These are phyloP conservation scores for Tarsius wallacei DNA, from an alignment of 2,797 vertebrate genomes.

Conservation along the genomic window DNA sequence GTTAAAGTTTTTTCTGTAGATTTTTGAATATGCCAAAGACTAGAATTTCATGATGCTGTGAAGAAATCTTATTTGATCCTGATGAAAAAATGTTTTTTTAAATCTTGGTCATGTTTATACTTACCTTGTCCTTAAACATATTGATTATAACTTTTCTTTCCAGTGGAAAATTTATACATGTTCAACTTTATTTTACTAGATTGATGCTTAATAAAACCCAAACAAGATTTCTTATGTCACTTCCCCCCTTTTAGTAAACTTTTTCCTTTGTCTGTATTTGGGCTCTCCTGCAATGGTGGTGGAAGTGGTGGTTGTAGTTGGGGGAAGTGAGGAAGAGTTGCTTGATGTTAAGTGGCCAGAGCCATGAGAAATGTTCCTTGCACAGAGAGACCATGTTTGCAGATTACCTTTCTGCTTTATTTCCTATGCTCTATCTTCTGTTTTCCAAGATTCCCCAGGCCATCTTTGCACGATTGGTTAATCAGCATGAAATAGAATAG, in stretches of 20 bases:
- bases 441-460: not conserved
- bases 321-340: fast-evolving
- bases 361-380: not conserved
- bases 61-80: not conserved
- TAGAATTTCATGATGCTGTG: not conserved
- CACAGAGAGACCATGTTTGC: not conserved
- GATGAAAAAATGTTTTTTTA: not conserved
- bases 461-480: not conserved
- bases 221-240: not conserved
- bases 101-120: not conserved
- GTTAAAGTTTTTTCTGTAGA: not conserved
- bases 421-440: not conserved
- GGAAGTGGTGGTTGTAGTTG: no score
- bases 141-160: not conserved
- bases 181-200: not conserved
- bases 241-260: not conserved
- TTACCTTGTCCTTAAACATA: not conserved
- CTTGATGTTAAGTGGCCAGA: not conserved
- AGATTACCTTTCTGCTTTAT: not conserved
- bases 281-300: fast-evolving
- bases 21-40: not conserved
- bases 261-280: not conserved
- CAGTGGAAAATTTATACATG: not conserved
- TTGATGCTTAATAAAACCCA: not conserved
- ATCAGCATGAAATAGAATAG: not conserved